A percentile compares a stretch with the other conserved stretches of the same genome.
Conservation (phyloP, 23 tunicate genomes). For the Trididemnum miniatum region DNA sequence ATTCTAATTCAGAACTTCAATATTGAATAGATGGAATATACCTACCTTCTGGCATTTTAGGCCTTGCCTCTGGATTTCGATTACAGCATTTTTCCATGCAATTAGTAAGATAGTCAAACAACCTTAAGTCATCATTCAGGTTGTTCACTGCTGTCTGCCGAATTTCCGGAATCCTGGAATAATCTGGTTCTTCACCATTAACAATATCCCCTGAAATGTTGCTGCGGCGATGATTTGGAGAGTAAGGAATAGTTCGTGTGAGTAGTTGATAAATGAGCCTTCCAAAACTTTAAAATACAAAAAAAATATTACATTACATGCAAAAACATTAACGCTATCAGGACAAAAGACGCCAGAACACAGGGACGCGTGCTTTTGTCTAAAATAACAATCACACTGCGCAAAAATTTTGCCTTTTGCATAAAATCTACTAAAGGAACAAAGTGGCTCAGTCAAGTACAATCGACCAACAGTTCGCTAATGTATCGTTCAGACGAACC, state of each 20-base stretch:
- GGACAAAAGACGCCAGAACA: too few species aligned
- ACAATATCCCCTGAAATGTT: neutral
- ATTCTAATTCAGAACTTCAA: too few species aligned
- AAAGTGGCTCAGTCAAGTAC: too few species aligned
- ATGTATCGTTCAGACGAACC: too few species aligned
- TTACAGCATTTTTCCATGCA: slow-evolving; percentile 4
- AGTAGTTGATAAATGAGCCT: slow-evolving; percentile 31
- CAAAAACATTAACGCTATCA: too few species aligned
- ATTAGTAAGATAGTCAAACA: neutral
- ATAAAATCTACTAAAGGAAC: too few species aligned
- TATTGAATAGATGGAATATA: too few species aligned
- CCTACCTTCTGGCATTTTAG: neutral
- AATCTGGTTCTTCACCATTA: neutral
- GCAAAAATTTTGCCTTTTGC: too few species aligned
- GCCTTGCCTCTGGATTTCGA: neutral
- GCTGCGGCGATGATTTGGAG: neutral
- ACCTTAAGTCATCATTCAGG: neutral
- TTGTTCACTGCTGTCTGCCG: neutral
- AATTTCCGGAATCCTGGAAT: neutral
- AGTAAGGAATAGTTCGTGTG: slow-evolving; percentile 15
- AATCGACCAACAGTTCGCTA: too few species aligned
- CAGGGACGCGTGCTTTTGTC: too few species aligned
- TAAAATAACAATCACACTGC: too few species aligned
- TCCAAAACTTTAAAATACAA: slow-evolving; percentile 41
- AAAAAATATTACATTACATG: too few species aligned